Percentiles rank a stretch among this genome's conserved stretches.
phyloP scores from a whole-genome alignment of 2,888 invertebrate genomes.

The Amphipoea lucens region DNA sequence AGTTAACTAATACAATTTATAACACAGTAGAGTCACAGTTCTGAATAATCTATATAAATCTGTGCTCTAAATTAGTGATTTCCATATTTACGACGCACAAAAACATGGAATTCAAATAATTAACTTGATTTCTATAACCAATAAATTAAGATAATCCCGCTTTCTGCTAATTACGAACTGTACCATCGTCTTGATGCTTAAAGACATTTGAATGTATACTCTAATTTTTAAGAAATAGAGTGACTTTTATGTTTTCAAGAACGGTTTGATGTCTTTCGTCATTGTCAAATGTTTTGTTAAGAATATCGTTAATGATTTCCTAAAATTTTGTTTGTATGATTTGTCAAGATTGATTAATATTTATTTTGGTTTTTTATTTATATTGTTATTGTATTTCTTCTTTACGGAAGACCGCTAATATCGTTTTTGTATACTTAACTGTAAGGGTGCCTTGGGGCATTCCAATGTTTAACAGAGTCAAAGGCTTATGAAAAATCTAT shows the following conservation, averaged over 20 bases:
- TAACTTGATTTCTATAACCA: constrained; percentile 57
- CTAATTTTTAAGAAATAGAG: constrained; percentile 5
- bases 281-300: constrained; percentile 24
- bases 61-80: constrained; percentile 51
- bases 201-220: constrained; percentile 31
- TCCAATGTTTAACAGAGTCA: neutral
- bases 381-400: neutral
- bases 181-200: constrained; percentile 15
- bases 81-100: constrained; percentile 59
- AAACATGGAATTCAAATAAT: constrained; percentile 56
- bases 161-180: constrained; percentile 60
- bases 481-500: constrained; percentile 15
- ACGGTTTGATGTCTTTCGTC: constrained; percentile 12
- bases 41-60: constrained; percentile 53
- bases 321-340: constrained; percentile 5
- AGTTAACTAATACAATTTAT: constrained; percentile 50
- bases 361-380: neutral
- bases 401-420: neutral
- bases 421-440: neutral
- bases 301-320: constrained; percentile 37
- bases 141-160: constrained; percentile 56
- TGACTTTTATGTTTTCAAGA: neutral
- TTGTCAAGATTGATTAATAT: constrained; percentile 9
- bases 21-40: constrained; percentile 41
- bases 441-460: neutral